Evolutionary conservation across 2,113 vertebrate genomes (phyloP).

Genomic region (Ameiurus melas): DNA sequence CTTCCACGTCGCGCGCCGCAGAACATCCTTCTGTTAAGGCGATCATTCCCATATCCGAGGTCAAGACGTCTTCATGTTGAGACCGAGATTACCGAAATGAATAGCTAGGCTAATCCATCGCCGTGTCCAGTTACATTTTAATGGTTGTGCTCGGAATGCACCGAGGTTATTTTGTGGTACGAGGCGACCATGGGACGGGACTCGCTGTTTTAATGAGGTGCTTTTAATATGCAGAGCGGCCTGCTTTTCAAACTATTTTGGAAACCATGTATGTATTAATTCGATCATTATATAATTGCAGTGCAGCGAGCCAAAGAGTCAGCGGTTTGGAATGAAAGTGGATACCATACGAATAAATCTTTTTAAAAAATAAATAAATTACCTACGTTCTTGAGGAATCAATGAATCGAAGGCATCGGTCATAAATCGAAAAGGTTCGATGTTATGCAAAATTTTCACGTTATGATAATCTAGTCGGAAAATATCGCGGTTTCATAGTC

Average conservation of each 20-base stretch:
- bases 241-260: conserved; percentile 13
- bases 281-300: conserved; percentile 11
- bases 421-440: not conserved
- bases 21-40: conserved; percentile 26
- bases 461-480: not conserved
- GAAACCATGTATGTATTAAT: conserved; percentile 20
- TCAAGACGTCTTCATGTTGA: not conserved
- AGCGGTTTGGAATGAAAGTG: not conserved
- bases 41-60: conserved; percentile 22
- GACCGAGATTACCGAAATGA: conserved; percentile 20
- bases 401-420: not conserved
- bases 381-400: not conserved
- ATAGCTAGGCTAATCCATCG: conserved; percentile 23
- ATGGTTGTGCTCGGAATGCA: conserved; percentile 11
- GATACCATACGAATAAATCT: not conserved
- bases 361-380: not conserved
- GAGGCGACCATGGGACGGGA: conserved; percentile 1
- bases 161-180: conserved; percentile 36
- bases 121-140: conserved; percentile 22
- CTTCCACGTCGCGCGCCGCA: not conserved
- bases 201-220: conserved; percentile 28
- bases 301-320: not conserved
- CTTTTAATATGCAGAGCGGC: conserved; percentile 10
- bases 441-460: not conserved
- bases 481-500: not conserved